Percentiles rank a stretch among this genome's conserved stretches.
phyloP scores from a whole-genome alignment of 2,113 vertebrate species.

The Osmerus mordax region DNA sequence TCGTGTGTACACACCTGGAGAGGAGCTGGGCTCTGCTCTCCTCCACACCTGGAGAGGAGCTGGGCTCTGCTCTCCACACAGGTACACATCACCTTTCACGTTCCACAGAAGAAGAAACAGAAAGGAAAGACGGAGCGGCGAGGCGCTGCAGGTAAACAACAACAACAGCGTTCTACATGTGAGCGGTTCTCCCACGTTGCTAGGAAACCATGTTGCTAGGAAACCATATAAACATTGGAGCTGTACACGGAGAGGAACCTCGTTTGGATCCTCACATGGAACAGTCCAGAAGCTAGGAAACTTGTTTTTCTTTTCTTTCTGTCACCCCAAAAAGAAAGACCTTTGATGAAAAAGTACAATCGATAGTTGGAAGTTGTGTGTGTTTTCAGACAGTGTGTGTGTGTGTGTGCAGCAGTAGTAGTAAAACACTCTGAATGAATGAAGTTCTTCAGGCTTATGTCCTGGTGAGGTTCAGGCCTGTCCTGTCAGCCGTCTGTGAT shows the following conservation, averaged over 20 bases:
- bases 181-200: slow-evolving; percentile 62
- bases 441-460: too few relatives aligned
- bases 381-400: too few relatives aligned
- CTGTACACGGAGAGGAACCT: slow-evolving; percentile 36
- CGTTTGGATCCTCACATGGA: too few relatives aligned
- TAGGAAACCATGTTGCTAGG: slow-evolving; percentile 30
- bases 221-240: slow-evolving; percentile 58
- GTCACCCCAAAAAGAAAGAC: slow-evolving; percentile 30
- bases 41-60: too few relatives aligned
- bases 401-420: too few relatives aligned
- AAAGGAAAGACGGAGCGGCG: slow-evolving; percentile 22
- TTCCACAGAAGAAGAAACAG: slow-evolving; percentile 60
- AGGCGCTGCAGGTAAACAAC: too few relatives aligned
- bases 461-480: too few relatives aligned
- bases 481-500: too few relatives aligned
- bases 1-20: slow-evolving; percentile 46
- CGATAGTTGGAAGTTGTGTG: slow-evolving; percentile 42
- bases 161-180: slow-evolving; percentile 20
- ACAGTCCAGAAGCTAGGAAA: too few relatives aligned
- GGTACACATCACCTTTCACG: slow-evolving; percentile 28
- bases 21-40: too few relatives aligned
- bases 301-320: slow-evolving; percentile 16
- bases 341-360: slow-evolving; percentile 63
- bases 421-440: too few relatives aligned
- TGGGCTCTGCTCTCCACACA: background rate